A percentile compares a stretch with the other conserved stretches of the same genome.
These are phyloP conservation scores for Hippocampus mohnikei DNA, from an alignment of 2,113 vertebrate genomes.

Conservation along the genomic window DNA sequence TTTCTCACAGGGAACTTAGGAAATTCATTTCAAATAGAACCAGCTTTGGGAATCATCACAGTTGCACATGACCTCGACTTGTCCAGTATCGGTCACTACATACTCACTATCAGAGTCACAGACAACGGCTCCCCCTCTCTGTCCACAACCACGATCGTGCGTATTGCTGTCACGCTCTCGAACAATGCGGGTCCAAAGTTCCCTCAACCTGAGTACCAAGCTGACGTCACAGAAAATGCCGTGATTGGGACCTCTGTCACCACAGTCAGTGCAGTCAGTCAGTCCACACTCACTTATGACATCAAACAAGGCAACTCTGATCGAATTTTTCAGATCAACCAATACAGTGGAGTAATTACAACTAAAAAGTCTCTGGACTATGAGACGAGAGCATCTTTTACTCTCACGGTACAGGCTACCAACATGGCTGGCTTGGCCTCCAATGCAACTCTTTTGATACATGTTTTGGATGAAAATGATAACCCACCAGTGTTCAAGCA, in stretches of 20 bases:
- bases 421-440: constrained; percentile 97
- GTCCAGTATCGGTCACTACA: constrained; percentile 84
- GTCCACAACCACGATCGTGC: constrained; percentile 85
- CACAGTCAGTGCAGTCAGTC: constrained; percentile 85
- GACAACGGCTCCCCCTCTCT: constrained; percentile 86
- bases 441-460: constrained; percentile 83
- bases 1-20: constrained; percentile 83
- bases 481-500: constrained; percentile 87
- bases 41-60: constrained; percentile 87
- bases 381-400: constrained; percentile 78
- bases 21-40: constrained; percentile 88
- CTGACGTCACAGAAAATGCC: constrained; percentile 85
- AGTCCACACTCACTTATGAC: constrained; percentile 89
- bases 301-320: constrained; percentile 82
- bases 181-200: constrained; percentile 93
- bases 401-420: constrained; percentile 82
- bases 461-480: constrained; percentile 91
- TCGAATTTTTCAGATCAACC: constrained; percentile 85
- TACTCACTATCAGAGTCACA: constrained; percentile 85
- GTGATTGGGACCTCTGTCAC: constrained; percentile 85
- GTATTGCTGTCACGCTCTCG: constrained; percentile 86
- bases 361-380: constrained; percentile 84
- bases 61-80: constrained; percentile 87
- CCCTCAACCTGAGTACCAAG: constrained; percentile 85
- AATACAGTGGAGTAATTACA: constrained; percentile 91